phyloP scores from a whole-genome alignment of 64 coral and sea anemone species.

The Montipora cactus region DNA sequence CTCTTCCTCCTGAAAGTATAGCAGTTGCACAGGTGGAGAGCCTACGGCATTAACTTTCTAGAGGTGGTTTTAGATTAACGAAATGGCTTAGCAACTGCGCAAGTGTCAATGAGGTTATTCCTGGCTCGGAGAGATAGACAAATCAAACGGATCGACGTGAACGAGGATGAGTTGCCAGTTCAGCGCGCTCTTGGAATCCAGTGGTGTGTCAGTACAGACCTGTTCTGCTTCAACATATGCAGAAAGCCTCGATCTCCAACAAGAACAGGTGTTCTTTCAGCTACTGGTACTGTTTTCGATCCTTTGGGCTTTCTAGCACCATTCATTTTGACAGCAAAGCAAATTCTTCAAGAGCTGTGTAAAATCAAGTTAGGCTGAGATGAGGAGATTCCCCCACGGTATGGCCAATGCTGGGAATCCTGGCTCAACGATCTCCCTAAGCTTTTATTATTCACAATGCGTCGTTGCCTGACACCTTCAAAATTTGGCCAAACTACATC shows the following conservation, averaged over 20 bases:
- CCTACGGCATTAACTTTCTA: background rate
- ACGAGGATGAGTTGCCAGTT: background rate
- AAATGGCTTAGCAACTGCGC: background rate
- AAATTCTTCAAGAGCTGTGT: background rate
- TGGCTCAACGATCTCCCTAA: too few species aligned
- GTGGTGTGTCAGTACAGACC: background rate
- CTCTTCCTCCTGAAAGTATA: background rate
- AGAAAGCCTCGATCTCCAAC: background rate
- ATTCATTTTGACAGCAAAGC: background rate
- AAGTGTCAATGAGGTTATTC: background rate
- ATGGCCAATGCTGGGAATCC: too few species aligned
- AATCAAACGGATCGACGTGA: background rate
- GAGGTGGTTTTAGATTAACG: background rate
- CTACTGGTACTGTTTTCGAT: background rate
- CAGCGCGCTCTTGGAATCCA: background rate
- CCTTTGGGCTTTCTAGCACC: background rate
- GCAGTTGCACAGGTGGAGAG: background rate
- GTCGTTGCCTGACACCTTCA: too few species aligned
- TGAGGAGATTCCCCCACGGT: too few species aligned
- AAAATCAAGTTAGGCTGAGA: background rate
- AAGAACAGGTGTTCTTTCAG: background rate
- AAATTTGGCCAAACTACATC: too few species aligned
- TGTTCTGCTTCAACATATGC: background rate
- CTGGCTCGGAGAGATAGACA: background rate
- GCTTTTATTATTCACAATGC: too few species aligned